Evolutionary conservation across 2,888 invertebrate species (phyloP), one percentile per base, ranked within the genome.

Genomic region (Ennomos erosarius): DNA sequence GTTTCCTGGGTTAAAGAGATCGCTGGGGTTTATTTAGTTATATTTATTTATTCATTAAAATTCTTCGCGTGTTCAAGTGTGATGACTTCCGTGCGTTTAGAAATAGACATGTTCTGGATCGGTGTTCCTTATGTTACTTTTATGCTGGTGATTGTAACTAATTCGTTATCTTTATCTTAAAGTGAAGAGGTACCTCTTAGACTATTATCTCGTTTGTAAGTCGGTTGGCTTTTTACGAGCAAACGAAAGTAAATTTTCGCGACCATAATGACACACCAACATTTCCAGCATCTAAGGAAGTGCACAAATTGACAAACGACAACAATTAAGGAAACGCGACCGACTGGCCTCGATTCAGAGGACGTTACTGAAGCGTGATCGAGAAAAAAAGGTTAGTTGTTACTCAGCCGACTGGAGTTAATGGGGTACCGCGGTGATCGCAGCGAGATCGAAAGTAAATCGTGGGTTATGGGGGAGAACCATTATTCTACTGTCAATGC

Each of bases 241-340:
- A 10, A 47, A 13, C 26, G 10, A 42, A 37, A 33, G 37, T 13
- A 6, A 12, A 16, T 9, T 11, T 49, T 33, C 1, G 12, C 37
- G 16, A 11, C 26, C 10, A 39, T 26, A 33, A 39, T 12, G 35
- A 6, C 2, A 26, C 48, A 33, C 36, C 38, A 33, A 37, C 50
- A 46, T 38, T 11, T 55, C 53, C 44, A 58, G 9, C 42, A 51
- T 56, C 44, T 55, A 59, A 76, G 79, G 80, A 81, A 80, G 74
- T 79, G 68, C 33, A 34, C 45, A 45, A 72, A 66, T 69, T 70
- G 62, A 67, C 61, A 64, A 67, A 67, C 67, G 65, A 70, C 73
- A 73, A 74, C 75, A 71, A 79, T 80, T 71, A 77, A 83, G 85
- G 85, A 84, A 84, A 81, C 74, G 65, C 65, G 59, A 70, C 67